Conservation (phyloP, 2,888 invertebrate species). For the Leptopilina myrica region DNA sequence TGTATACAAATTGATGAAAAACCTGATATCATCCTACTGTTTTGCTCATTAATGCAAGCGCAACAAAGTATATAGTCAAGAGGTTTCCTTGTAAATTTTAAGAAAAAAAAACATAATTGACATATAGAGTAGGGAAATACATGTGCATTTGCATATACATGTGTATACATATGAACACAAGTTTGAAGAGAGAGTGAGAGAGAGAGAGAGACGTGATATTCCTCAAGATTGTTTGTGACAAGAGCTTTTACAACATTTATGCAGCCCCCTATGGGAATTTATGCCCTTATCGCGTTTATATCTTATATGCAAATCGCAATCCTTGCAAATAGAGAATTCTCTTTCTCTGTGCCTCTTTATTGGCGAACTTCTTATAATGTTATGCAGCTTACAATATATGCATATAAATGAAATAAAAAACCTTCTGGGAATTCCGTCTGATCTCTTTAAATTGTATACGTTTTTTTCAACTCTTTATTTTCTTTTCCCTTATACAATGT, state of each 20-base stretch:
- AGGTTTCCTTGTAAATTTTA: not conserved
- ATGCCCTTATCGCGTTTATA: slow-evolving; percentile 68
- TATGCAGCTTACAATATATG: slow-evolving; percentile 55
- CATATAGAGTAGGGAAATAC: not conserved
- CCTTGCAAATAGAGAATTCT: slow-evolving; percentile 61
- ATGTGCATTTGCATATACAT: slow-evolving; percentile 23
- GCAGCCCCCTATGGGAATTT: slow-evolving; percentile 63
- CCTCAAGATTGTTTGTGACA: slow-evolving; percentile 64
- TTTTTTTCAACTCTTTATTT: slow-evolving; percentile 14
- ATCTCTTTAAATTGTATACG: slow-evolving; percentile 22
- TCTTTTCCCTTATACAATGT: no score
- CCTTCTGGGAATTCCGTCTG: slow-evolving; percentile 57
- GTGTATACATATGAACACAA: slow-evolving; percentile 57
- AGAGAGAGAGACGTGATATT: slow-evolving; percentile 54
- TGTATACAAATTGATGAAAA: not conserved
- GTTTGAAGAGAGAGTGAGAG: not conserved
- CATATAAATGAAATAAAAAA: slow-evolving; percentile 60
- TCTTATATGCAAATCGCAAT: slow-evolving; percentile 67
- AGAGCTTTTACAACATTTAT: slow-evolving; percentile 63
- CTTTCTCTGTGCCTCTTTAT: slow-evolving; percentile 57
- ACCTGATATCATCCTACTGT: slow-evolving; percentile 4
- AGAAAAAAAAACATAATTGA: not conserved
- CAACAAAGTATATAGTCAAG: slow-evolving; percentile 16
- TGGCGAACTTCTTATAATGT: slow-evolving; percentile 55
- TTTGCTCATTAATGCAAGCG: not conserved